A percentile compares a stretch with the other conserved stretches of the same genome.
Evolutionary conservation across 2,888 invertebrate species (phyloP).

Genomic region (Phengaris arion): DNA sequence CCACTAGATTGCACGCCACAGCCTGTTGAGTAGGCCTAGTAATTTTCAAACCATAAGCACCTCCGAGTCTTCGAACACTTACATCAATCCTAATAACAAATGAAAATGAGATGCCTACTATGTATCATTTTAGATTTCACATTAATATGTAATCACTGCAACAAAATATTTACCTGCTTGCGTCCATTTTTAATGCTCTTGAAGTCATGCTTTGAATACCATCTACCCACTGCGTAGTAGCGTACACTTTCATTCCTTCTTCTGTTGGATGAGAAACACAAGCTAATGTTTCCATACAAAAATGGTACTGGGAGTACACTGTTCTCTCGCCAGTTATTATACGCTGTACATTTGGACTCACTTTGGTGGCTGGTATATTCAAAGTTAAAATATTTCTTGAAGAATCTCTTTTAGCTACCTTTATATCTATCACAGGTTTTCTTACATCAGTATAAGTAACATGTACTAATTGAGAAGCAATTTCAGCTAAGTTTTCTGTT

Average conservation of each 20-base stretch:
- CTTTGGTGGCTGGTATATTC: slow-evolving; percentile 26
- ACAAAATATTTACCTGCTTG: slow-evolving; percentile 62
- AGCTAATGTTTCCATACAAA: slow-evolving; percentile 82
- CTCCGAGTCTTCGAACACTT: slow-evolving; percentile 55
- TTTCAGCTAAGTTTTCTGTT: slow-evolving; percentile 70
- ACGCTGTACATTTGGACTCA: slow-evolving; percentile 9
- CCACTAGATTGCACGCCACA: slow-evolving; percentile 82
- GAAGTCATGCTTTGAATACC: slow-evolving; percentile 71
- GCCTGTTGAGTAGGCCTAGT: slow-evolving; percentile 77
- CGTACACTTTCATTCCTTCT: slow-evolving; percentile 81
- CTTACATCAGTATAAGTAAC: slow-evolving; percentile 70
- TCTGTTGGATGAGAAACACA: slow-evolving; percentile 81
- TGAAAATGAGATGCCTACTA: not conserved
- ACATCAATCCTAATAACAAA: slow-evolving; percentile 81
- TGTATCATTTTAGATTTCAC: no score
- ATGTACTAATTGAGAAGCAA: slow-evolving; percentile 77
- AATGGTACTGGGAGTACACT: slow-evolving; percentile 81
- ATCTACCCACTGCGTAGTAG: slow-evolving; percentile 79
- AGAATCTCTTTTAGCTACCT: slow-evolving; percentile 45
- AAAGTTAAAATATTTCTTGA: slow-evolving; percentile 41
- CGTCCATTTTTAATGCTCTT: slow-evolving; percentile 69
- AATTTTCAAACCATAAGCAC: slow-evolving; percentile 86
- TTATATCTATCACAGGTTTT: slow-evolving; percentile 52
- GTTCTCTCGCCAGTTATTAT: slow-evolving; percentile 51
- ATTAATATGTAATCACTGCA: no score